phyloP scores from a whole-genome alignment of 2,888 invertebrate genomes.

The Malacosoma neustria region DNA sequence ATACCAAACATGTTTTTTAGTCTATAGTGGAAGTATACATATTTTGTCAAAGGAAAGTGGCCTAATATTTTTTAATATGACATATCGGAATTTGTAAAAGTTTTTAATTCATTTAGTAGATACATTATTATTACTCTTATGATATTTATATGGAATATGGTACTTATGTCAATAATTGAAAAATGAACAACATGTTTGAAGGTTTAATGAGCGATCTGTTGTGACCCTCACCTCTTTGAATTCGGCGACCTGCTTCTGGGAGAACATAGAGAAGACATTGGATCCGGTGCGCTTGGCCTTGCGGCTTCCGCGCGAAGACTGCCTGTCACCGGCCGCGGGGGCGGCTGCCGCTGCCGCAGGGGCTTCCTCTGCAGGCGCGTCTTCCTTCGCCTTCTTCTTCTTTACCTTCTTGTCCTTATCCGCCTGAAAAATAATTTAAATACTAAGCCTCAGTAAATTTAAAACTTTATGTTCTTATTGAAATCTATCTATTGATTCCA shows the following conservation, averaged over 20 bases:
- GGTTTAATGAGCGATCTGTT: too few relatives aligned
- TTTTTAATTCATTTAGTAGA: too few relatives aligned
- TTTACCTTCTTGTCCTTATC: slow-evolving; percentile 96
- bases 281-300: slow-evolving; percentile 92
- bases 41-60: too few relatives aligned
- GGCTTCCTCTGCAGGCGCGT: slow-evolving; percentile 79
- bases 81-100: too few relatives aligned
- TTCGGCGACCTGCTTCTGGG: slow-evolving; percentile 96
- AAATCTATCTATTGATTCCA: too few relatives aligned
- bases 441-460: too few relatives aligned
- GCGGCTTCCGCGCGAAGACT: slow-evolving; percentile 88
- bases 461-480: too few relatives aligned
- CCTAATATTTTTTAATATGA: too few relatives aligned
- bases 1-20: too few relatives aligned
- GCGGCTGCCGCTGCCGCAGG: slow-evolving; percentile 77
- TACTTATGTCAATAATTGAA: background rate
- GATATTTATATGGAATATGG: background rate
- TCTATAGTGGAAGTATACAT: too few relatives aligned
- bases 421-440: slow-evolving; percentile 75
- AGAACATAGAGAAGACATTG: slow-evolving; percentile 98
- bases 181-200: too few relatives aligned
- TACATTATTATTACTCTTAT: too few relatives aligned
- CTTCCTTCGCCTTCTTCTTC: slow-evolving; percentile 85
- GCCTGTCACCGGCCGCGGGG: slow-evolving; percentile 77
- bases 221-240: slow-evolving; percentile 87